Conservation (phyloP, 1,140 invertebrate species). For the Lepidostoma basale region DNA sequence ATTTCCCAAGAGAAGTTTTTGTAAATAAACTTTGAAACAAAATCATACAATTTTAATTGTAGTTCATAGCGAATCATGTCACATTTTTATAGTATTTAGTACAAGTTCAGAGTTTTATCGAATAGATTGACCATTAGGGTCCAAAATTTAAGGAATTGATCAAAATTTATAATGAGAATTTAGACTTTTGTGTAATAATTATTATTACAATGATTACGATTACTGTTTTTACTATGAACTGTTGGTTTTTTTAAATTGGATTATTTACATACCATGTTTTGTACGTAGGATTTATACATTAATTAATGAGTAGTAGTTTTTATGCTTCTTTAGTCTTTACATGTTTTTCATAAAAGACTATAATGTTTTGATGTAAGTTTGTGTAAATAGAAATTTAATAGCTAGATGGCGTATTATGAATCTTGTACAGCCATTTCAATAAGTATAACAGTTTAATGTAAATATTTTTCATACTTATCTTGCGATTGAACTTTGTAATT, state of each 20-base stretch:
- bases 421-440: too few species aligned
- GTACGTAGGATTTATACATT: slow-evolving; percentile 17
- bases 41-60: slow-evolving; percentile 7
- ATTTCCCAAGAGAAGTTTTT: slow-evolving; percentile 12
- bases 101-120: neutral
- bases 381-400: slow-evolving; percentile 16
- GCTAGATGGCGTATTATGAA: slow-evolving; percentile 10
- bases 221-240: slow-evolving; percentile 8
- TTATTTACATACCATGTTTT: slow-evolving; percentile 17
- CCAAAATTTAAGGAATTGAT: slow-evolving; percentile 1
- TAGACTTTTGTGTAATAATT: slow-evolving; percentile 16
- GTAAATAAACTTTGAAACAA: slow-evolving; percentile 1
- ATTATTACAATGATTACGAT: too few species aligned
- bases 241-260: slow-evolving; percentile 1
- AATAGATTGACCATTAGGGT: slow-evolving; percentile 14
- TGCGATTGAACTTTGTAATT: too few species aligned
- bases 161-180: neutral
- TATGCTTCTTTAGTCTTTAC: slow-evolving; percentile 12
- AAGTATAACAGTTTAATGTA: too few species aligned
- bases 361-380: neutral
- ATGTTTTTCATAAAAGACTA: slow-evolving; percentile 5
- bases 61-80: neutral
- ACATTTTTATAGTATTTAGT: slow-evolving; percentile 10
- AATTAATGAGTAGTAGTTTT: slow-evolving; percentile 17
- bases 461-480: too few species aligned